Evolutionary conservation across 1,140 invertebrate genomes (phyloP).

Genomic region (Apis florea): DNA sequence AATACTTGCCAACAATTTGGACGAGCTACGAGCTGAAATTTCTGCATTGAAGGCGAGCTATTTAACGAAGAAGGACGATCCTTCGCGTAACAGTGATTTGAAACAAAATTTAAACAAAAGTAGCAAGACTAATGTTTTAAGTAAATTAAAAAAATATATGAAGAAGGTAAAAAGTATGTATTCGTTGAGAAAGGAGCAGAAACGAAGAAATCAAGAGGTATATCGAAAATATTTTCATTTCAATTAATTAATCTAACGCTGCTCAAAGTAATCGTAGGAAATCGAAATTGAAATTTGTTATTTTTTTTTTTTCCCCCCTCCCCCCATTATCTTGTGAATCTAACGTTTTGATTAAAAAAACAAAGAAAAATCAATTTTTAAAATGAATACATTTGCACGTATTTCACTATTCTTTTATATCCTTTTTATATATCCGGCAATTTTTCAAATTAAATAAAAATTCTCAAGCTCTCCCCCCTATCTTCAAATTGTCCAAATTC

Average conservation of each 20-base stretch:
- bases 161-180: neutral
- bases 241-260: neutral
- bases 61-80: neutral
- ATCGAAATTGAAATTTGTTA: neutral
- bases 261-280: neutral
- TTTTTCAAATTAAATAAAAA: no score
- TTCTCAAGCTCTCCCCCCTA: no score
- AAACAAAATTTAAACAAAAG: neutral
- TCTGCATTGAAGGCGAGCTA: neutral
- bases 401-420: no score
- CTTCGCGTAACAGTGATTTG: neutral
- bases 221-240: neutral
- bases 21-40: slow-evolving; percentile 43
- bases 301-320: neutral
- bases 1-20: slow-evolving; percentile 34
- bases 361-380: no score
- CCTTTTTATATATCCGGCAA: no score
- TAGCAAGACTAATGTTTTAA: neutral
- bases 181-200: neutral
- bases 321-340: no score
- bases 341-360: no score
- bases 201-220: slow-evolving; percentile 10
- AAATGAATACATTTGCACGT: no score
- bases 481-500: no score
- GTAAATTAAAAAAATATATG: slow-evolving; percentile 25